Percentiles rank a stretch among this genome's conserved stretches.
Conservation (phyloP, 2,888 invertebrate genomes). For the Yponomeuta plumbellus region DNA sequence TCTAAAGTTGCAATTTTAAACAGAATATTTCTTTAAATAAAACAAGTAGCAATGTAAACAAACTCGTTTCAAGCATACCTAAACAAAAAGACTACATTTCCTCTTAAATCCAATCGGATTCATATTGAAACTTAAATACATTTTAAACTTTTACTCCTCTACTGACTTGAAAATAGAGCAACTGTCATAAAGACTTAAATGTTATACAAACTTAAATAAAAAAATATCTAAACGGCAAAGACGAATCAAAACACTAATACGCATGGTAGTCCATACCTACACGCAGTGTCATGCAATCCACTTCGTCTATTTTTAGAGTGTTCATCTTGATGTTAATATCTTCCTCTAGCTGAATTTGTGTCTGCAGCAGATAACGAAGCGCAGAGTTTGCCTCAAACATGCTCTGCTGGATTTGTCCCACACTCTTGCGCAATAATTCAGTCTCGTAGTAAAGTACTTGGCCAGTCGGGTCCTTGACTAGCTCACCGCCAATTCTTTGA, state of each 20-base stretch:
- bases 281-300: slow-evolving; percentile 84
- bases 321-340: slow-evolving; percentile 89
- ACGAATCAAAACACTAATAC: not conserved
- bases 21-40: no score
- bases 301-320: slow-evolving; percentile 88
- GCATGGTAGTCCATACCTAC: slow-evolving; percentile 70
- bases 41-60: no score
- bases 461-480: slow-evolving; percentile 85
- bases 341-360: slow-evolving; percentile 87
- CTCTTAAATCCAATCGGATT: no score
- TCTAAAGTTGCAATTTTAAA: no score
- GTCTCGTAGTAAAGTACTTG: slow-evolving; percentile 79
- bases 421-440: slow-evolving; percentile 73
- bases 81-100: no score
- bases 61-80: no score
- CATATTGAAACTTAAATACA: no score
- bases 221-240: not conserved
- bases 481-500: slow-evolving; percentile 82
- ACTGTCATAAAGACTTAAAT: not conserved
- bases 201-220: not conserved
- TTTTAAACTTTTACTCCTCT: no score
- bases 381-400: slow-evolving; percentile 80
- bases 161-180: no score
- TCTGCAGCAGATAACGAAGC: slow-evolving; percentile 83
- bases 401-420: slow-evolving; percentile 75